Percentiles rank a stretch among this genome's conserved stretches.
Conservation (phyloP, 2,888 invertebrate species). For the Dynastes maya region DNA sequence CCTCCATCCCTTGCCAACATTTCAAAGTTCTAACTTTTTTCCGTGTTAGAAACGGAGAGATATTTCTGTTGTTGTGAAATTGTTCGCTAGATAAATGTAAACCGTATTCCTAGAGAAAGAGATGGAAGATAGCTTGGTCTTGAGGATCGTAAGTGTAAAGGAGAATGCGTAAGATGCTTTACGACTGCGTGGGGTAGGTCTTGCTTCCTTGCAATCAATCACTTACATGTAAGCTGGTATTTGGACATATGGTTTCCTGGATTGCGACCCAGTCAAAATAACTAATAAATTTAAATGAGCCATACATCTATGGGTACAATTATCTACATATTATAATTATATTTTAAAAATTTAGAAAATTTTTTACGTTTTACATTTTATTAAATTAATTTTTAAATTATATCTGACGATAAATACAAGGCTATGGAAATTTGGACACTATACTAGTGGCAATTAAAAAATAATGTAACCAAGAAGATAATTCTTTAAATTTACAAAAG, state of each 20-base stretch:
- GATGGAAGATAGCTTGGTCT: neutral
- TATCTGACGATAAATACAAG: too few relatives aligned
- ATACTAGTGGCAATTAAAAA: too few relatives aligned
- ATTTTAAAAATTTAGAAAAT: too few relatives aligned
- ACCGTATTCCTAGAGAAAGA: neutral
- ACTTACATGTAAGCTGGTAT: constrained; percentile 60
- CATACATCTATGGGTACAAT: neutral
- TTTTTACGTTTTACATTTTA: too few relatives aligned
- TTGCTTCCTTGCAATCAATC: constrained; percentile 63
- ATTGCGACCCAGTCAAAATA: constrained; percentile 52
- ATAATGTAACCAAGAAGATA: too few relatives aligned
- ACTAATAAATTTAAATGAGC: constrained; percentile 34
- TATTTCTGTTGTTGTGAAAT: neutral
- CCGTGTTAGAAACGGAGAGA: neutral
- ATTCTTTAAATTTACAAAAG: too few relatives aligned
- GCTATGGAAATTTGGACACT: too few relatives aligned
- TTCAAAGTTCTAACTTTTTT: neutral
- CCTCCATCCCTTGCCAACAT: constrained; percentile 17
- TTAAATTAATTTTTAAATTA: too few relatives aligned
- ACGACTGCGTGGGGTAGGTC: constrained; percentile 48
- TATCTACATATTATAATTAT: neutral
- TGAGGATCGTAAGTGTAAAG: neutral
- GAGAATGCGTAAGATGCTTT: neutral
- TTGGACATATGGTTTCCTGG: constrained; percentile 64
- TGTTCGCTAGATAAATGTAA: too few relatives aligned